Evolutionary conservation across 2,113 vertebrate species (phyloP).

Genomic region (Opisthocomus hoazin): DNA sequence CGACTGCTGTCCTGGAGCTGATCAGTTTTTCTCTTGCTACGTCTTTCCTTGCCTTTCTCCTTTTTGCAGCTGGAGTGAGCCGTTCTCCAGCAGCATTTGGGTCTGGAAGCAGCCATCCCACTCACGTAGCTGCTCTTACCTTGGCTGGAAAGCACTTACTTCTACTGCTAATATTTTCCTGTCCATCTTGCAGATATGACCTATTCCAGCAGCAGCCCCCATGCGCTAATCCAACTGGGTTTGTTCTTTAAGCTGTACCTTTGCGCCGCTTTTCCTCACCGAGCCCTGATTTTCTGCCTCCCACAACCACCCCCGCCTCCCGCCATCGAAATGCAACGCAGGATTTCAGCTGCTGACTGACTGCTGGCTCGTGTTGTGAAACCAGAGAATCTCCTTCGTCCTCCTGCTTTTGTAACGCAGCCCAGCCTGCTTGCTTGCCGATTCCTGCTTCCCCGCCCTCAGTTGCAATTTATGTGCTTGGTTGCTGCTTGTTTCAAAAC

Average conservation of each 20-base stretch:
- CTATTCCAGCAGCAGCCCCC: not conserved
- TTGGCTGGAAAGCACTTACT: not conserved
- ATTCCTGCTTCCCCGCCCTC: not conserved
- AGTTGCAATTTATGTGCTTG: not conserved
- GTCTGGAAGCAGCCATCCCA: not conserved
- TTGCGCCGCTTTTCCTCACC: not conserved
- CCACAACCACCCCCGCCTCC: not conserved
- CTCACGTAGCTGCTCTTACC: not conserved
- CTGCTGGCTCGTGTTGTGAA: not conserved
- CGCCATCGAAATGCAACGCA: not conserved
- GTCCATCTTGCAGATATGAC: not conserved
- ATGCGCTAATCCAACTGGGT: fast-evolving
- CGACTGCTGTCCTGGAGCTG: not conserved
- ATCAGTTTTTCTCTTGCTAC: not conserved
- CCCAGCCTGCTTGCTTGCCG: not conserved
- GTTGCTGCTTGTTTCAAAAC: not conserved
- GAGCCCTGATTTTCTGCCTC: not conserved
- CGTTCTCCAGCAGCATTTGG: not conserved
- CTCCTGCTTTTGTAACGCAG: not conserved
- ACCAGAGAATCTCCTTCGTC: not conserved
- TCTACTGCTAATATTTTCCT: not conserved
- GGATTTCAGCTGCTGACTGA: not conserved
- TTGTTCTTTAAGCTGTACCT: not conserved
- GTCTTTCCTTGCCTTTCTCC: not conserved
- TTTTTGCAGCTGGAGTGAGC: not conserved